Evolutionary conservation across 2,888 invertebrate species (phyloP).

Genomic region (Pseudococcus jackbeardsleyi): DNA sequence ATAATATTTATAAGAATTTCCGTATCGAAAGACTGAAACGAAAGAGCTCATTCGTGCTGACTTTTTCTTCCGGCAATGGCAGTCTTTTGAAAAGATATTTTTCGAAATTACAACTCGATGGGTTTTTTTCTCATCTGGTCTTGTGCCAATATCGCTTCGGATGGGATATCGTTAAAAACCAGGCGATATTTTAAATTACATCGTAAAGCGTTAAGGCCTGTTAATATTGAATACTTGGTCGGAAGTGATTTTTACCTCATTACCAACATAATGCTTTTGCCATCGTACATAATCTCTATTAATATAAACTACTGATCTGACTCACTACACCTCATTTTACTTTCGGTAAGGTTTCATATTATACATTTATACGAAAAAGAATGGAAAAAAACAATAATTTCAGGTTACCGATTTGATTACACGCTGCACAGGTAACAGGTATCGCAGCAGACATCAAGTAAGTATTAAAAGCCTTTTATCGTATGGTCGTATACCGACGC

Average conservation of each 20-base stretch:
- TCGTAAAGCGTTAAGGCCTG: not conserved
- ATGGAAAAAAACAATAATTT: not conserved
- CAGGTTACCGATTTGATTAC: not conserved
- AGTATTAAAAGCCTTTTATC: not conserved
- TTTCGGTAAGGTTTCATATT: not conserved
- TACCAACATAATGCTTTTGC: not conserved
- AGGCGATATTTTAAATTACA: slow-evolving; percentile 39
- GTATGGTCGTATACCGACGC: not conserved
- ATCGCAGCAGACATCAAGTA: not conserved
- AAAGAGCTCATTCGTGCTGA: not conserved
- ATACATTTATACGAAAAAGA: not conserved
- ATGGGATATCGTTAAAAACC: not conserved
- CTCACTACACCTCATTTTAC: not conserved
- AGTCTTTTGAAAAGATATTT: not conserved
- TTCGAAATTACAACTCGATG: not conserved
- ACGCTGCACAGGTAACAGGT: not conserved
- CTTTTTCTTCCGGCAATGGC: not conserved
- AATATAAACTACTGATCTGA: not conserved
- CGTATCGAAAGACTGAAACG: not conserved
- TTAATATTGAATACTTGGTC: slow-evolving; percentile 23
- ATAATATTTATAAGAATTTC: not conserved
- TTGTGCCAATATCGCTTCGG: not conserved
- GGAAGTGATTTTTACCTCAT: slow-evolving; percentile 41
- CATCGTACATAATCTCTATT: not conserved
- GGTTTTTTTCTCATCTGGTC: not conserved